Evolutionary conservation across 2,888 invertebrate genomes (phyloP), one percentile per base, ranked within the genome.

Genomic region (Agonopterix subpropinquella): DNA sequence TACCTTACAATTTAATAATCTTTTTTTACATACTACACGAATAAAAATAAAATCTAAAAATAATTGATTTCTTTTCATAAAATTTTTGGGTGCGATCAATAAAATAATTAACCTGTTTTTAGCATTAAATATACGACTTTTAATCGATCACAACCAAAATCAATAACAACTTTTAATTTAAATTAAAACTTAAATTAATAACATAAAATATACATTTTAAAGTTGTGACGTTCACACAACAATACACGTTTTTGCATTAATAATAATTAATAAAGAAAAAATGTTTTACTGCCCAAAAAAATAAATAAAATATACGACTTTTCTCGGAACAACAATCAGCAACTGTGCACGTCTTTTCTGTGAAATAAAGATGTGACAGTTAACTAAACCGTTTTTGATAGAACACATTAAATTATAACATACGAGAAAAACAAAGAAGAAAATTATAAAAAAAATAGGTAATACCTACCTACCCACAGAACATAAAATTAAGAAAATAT

Each of bases 71-170:
- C 2, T 37, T 39, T 39, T 39, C 4, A 9, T 51, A 50, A 44
- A 2, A 11, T 65, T 73, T 82, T 71, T 77, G 85, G 83, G 73
- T 77, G 84, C 82, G 84, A 86, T 85, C 82, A 85, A 84, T 42
- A 11, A 42, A 42, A 39, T 39, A 39, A 39, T 39, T 39, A n/a
- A n/a, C n/a, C 8, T 42, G 4, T 77, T n/a, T 77, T 54, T 53
- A 53, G 49, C 47, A 49, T 47, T 45, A 49, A 7, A 50, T 47
- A 50, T 49, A 53, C 56, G 54, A 59, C 48, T 47, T 46, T 44
- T 57, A 56, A 74, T 86, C 84, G 84, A 86, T 86, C 85, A 76
- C 84, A 83, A 74, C 85, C 86, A 84, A 84, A 83, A 80, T 69
- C 59, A 58, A 58, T 51, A 52, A 44, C 47, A 55, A 51, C 8